A percentile compares a stretch with the other conserved stretches of the same genome.
Evolutionary conservation across 1,140 invertebrate genomes (phyloP).

Genomic region (Sycophila sp.): DNA sequence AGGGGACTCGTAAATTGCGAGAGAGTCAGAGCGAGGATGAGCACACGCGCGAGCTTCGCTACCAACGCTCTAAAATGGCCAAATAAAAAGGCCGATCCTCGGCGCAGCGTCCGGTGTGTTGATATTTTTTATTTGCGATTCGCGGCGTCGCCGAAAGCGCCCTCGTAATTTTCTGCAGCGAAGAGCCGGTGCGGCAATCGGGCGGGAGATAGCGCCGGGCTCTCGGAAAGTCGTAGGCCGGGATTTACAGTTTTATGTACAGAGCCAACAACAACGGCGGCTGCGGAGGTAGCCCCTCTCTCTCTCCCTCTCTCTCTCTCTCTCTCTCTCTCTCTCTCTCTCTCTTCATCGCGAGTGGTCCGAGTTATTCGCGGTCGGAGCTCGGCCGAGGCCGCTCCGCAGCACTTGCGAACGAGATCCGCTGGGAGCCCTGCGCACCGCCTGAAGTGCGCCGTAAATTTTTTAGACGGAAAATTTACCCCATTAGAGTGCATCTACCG

Average conservation of each 20-base stretch:
- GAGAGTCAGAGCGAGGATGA: too few species aligned
- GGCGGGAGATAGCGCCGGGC: neutral
- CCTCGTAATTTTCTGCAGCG: neutral
- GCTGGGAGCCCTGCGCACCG: neutral
- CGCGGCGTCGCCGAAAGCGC: neutral
- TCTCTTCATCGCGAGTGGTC: too few species aligned
- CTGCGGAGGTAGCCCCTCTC: neutral
- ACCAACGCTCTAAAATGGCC: neutral
- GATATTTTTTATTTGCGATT: neutral
- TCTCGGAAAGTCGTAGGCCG: neutral
- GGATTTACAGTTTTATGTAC: slow-evolving; percentile 1
- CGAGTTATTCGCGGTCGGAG: too few species aligned
- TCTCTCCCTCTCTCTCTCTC: neutral
- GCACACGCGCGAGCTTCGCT: too few species aligned
- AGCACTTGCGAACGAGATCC: too few species aligned
- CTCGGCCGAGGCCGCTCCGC: too few species aligned
- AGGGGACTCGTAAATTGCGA: neutral
- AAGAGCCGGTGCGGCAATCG: neutral
- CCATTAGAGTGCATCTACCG: neutral
- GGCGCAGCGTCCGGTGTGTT: neutral
- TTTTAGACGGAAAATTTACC: neutral
- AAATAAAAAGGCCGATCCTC: neutral
- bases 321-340: too few species aligned
- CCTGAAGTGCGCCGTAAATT: neutral
- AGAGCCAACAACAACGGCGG: neutral